Percentiles rank a stretch among this genome's conserved stretches.
These are phyloP conservation scores for Neodon shergylaensis DNA, from an alignment of 2,113 vertebrate species.

Conservation along the genomic window DNA sequence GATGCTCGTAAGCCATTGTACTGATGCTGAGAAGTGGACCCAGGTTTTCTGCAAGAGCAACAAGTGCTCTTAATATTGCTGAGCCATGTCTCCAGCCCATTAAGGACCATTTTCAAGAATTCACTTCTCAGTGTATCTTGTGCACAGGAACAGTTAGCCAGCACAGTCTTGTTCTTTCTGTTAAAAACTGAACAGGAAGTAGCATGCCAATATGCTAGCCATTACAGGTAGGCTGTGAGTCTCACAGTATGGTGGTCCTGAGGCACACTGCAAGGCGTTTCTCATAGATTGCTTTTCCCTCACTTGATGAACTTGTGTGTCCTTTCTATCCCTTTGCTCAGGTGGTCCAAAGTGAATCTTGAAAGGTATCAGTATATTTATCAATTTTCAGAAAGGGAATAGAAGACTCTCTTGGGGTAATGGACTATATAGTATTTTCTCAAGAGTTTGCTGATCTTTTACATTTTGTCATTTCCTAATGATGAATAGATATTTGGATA, in stretches of 20 bases:
- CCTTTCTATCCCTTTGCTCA: not conserved
- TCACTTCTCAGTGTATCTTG: not conserved
- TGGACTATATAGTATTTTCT: not conserved
- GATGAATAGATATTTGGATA: not conserved
- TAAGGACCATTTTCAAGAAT: not conserved
- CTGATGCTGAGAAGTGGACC: not conserved
- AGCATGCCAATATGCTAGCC: not conserved
- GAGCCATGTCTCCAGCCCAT: not conserved
- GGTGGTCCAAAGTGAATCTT: not conserved
- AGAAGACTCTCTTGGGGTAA: not conserved
- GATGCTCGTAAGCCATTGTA: not conserved
- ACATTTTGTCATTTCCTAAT: slow-evolving; percentile 19
- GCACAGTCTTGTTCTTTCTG: not conserved
- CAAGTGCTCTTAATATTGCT: not conserved
- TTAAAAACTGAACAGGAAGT: not conserved
- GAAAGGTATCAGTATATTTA: not conserved
- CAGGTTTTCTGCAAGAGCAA: not conserved
- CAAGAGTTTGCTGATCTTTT: slow-evolving; percentile 48
- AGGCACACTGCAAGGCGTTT: not conserved
- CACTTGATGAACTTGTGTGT: not conserved
- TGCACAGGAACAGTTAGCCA: not conserved
- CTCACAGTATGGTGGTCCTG: not conserved
- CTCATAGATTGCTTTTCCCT: not conserved
- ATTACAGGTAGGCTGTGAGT: not conserved
- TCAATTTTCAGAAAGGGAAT: not conserved